These are phyloP conservation scores for Morpho helenor DNA, from an alignment of 2,888 invertebrate species.

Conservation along the genomic window DNA sequence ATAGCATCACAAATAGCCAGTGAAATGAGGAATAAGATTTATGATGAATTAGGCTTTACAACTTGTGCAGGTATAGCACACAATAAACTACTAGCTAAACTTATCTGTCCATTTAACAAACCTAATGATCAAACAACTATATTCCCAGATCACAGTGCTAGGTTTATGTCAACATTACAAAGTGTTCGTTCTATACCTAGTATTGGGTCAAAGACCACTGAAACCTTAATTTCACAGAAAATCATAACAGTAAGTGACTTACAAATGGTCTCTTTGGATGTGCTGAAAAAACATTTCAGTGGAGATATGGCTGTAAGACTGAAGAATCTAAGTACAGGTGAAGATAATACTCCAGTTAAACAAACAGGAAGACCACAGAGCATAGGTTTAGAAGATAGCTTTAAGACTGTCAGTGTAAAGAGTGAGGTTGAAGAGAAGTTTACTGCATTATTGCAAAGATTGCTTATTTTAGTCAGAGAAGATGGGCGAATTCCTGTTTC, in stretches of 20 bases:
- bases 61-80: constrained; percentile 91
- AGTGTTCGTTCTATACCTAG: constrained; percentile 84
- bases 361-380: constrained; percentile 87
- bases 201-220: constrained; percentile 85
- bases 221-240: constrained; percentile 81
- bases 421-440: constrained; percentile 87
- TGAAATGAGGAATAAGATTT: constrained; percentile 85
- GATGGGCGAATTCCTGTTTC: constrained; percentile 89
- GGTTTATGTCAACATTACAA: constrained; percentile 82
- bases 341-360: constrained; percentile 85
- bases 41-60: constrained; percentile 84
- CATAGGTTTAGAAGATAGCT: constrained; percentile 89
- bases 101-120: constrained; percentile 85
- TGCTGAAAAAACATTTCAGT: constrained; percentile 82
- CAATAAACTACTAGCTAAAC: constrained; percentile 90
- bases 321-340: constrained; percentile 85
- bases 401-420: constrained; percentile 84
- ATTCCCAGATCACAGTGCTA: constrained; percentile 83
- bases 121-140: constrained; percentile 91
- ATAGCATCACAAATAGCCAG: constrained; percentile 87
- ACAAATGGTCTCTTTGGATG: constrained; percentile 78
- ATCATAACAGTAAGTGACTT: constrained; percentile 84
- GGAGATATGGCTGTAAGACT: constrained; percentile 84
- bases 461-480: constrained; percentile 85
- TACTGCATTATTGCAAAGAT: constrained; percentile 82